phyloP scores from a whole-genome alignment of 2,113 vertebrate species.

The Tetrax tetrax region DNA sequence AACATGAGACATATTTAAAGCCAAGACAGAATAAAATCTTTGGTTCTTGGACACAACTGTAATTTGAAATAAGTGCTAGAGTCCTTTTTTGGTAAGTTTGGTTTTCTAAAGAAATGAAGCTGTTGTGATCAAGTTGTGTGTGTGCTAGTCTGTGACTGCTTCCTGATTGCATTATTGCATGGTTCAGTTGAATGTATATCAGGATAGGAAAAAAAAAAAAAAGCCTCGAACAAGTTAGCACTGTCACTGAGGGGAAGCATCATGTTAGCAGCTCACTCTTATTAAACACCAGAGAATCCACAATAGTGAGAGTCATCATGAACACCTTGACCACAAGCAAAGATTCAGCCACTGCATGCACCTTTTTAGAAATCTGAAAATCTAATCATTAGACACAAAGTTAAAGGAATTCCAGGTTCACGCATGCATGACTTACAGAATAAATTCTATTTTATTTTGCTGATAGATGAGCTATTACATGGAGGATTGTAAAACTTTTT shows the following conservation, averaged over 20 bases:
- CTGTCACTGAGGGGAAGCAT: background rate
- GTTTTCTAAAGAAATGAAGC: background rate
- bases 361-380: background rate
- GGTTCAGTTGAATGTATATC: background rate
- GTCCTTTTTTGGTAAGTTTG: background rate
- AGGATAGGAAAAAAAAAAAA: background rate
- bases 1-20: background rate
- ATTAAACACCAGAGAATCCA: background rate
- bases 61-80: background rate
- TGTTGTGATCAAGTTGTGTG: background rate
- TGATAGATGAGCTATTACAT: background rate
- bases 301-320: background rate
- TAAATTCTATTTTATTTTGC: constrained; percentile 1
- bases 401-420: background rate
- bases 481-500: background rate
- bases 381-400: background rate
- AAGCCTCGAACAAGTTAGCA: background rate
- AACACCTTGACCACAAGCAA: background rate
- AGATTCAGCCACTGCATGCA: background rate
- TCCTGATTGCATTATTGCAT: background rate
- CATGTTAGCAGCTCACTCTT: background rate
- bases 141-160: background rate
- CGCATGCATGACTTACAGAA: background rate
- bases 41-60: background rate
- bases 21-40: constrained; percentile 1